Conservation (phyloP, 2,113 vertebrate genomes). For the Carassius gibelio region DNA sequence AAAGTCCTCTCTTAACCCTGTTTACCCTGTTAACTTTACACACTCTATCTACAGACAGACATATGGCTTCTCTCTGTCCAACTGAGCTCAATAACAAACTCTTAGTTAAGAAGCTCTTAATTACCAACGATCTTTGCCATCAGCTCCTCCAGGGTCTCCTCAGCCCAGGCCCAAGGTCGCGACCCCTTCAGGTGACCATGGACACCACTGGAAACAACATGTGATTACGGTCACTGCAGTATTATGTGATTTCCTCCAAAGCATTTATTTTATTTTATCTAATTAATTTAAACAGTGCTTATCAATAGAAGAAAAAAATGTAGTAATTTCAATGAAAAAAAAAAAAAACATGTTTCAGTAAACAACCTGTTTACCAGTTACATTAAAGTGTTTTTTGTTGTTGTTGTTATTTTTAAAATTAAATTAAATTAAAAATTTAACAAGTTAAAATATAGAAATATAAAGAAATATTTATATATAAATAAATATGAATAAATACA, state of each 20-base stretch:
- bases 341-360: background rate
- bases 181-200: constrained; percentile 83
- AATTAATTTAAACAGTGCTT: background rate
- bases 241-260: background rate
- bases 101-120: constrained; percentile 41
- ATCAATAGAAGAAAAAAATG: background rate
- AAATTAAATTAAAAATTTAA: no score
- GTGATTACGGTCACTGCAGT: background rate
- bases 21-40: background rate
- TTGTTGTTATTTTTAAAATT: no score
- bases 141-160: constrained; percentile 78
- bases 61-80: background rate
- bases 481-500: background rate
- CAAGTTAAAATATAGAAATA: no score
- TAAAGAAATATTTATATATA: no score
- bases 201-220: background rate
- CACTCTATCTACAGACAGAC: background rate
- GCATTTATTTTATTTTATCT: background rate
- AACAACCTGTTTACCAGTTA: background rate
- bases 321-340: background rate
- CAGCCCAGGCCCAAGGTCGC: constrained; percentile 87
- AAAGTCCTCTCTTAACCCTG: background rate
- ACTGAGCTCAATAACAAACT: background rate
- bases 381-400: background rate
- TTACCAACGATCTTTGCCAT: constrained; percentile 89